phyloP scores from a whole-genome alignment of 2,797 vertebrate species.

The Rhynchonycteris naso region DNA sequence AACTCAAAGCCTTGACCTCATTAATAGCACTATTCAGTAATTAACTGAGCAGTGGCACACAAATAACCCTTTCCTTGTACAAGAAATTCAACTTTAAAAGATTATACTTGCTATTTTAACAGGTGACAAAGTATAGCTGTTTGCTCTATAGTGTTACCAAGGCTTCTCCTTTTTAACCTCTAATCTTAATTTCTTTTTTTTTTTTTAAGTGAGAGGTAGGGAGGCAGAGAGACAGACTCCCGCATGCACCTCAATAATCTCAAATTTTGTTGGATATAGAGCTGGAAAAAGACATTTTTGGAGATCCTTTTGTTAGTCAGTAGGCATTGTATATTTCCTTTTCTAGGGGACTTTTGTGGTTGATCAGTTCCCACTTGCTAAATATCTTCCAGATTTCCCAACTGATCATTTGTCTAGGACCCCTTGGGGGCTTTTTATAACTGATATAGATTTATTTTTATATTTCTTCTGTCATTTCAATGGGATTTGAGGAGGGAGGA shows the following conservation, averaged over 20 bases:
- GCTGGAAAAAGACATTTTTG: neutral
- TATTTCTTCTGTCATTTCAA: constrained; percentile 68
- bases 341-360: neutral
- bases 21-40: neutral
- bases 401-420: constrained; percentile 55
- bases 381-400: constrained; percentile 60
- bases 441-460: constrained; percentile 63
- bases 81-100: neutral
- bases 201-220: too few relatives aligned
- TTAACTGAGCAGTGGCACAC: neutral
- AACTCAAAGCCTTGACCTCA: constrained; percentile 16
- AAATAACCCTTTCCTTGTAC: neutral
- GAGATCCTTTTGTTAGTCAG: neutral
- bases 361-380: constrained; percentile 15
- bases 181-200: neutral
- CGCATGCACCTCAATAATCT: neutral
- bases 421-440: constrained; percentile 6
- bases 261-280: neutral
- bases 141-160: neutral
- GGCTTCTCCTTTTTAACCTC: neutral
- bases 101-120: neutral
- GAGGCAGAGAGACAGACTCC: too few relatives aligned
- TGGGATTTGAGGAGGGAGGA: constrained; percentile 58
- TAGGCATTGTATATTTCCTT: neutral
- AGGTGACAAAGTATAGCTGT: neutral